Conservation (phyloP, 2,113 vertebrate genomes). For the Callospermophilus lateralis region DNA sequence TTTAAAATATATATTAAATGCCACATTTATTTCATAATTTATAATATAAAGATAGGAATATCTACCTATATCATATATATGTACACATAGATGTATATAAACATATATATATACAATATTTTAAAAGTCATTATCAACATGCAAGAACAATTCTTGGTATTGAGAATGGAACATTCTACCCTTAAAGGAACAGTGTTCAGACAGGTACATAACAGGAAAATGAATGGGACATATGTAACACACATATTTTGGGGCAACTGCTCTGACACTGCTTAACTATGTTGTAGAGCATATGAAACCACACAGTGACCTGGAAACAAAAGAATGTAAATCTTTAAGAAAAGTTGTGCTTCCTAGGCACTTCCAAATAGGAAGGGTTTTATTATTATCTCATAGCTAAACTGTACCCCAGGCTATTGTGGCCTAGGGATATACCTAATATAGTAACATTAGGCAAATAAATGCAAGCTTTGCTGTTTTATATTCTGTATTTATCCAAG, state of each 20-base stretch:
- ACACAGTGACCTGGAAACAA: not conserved
- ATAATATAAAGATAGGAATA: not conserved
- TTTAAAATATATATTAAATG: not conserved
- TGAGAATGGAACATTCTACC: conserved; percentile 7
- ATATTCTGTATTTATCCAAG: conserved; percentile 32
- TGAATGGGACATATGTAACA: not conserved
- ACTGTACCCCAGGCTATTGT: not conserved
- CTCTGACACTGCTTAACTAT: not conserved
- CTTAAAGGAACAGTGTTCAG: not conserved
- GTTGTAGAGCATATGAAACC: not conserved
- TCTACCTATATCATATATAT: not conserved
- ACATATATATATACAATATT: not conserved
- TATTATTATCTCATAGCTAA: conserved; percentile 50
- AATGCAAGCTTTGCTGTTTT: conserved; percentile 35
- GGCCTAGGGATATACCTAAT: not conserved
- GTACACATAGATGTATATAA: too few species aligned
- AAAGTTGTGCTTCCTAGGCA: not conserved
- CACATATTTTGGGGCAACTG: not conserved
- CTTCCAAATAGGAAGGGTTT: not conserved
- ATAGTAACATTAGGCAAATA: conserved; percentile 43
- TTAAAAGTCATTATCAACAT: conserved; percentile 3
- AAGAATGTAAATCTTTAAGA: not conserved
- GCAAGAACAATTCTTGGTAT: not conserved
- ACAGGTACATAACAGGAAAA: not conserved
- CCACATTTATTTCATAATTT: not conserved